Percentiles rank a stretch among this genome's conserved stretches.
Conservation (phyloP, 2,113 vertebrate genomes). For the Lepisosteus oculatus region DNA sequence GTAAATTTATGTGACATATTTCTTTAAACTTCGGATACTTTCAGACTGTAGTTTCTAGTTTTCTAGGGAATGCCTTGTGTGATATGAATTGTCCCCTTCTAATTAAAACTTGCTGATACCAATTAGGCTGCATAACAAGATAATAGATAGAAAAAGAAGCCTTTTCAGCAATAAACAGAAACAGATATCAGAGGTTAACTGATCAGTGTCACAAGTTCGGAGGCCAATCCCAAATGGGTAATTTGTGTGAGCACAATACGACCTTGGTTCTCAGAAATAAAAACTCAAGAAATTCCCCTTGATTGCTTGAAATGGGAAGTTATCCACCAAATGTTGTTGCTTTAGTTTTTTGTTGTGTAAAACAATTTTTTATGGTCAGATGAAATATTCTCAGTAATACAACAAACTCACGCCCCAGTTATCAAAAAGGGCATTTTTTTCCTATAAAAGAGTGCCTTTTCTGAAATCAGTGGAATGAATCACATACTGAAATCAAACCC, state of each 20-base stretch:
- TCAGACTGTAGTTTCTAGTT: neutral
- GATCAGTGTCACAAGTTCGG: neutral
- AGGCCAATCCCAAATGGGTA: neutral
- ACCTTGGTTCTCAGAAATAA: neutral
- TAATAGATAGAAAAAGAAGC: neutral
- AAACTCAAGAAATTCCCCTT: neutral
- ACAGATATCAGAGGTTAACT: neutral
- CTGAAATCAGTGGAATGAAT: too few species aligned
- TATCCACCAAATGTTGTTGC: neutral
- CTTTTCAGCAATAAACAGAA: too few species aligned
- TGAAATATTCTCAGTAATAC: too few species aligned
- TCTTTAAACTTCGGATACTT: neutral
- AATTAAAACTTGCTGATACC: neutral
- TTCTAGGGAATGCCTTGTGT: neutral
- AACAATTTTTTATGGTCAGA: too few species aligned
- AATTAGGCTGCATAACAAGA: neutral
- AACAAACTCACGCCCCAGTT: too few species aligned
- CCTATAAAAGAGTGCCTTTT: too few species aligned
- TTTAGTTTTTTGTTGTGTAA: too few species aligned
- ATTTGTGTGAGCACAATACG: neutral
- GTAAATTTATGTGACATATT: neutral
- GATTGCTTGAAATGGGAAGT: neutral
- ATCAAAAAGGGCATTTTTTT: too few species aligned
- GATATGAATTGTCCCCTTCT: neutral
- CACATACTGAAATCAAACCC: too few species aligned